phyloP scores from a whole-genome alignment of 2,113 vertebrate genomes.

The Myotis davidii region DNA sequence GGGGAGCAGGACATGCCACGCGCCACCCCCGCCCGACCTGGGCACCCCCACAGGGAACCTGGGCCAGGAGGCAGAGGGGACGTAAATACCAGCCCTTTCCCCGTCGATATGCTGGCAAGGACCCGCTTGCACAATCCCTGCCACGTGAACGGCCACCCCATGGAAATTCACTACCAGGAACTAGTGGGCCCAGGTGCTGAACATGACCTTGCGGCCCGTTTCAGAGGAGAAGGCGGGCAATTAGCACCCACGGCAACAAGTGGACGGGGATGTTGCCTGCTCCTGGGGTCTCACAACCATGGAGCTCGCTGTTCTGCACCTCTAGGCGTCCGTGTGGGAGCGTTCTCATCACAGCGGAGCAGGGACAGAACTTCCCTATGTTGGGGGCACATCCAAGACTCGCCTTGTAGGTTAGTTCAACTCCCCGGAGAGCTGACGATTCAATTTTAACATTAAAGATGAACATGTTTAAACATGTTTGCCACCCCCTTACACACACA shows the following conservation, averaged over 20 bases:
- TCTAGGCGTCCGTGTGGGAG: fast-evolving
- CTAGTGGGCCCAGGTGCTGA: fast-evolving
- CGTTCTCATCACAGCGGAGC: neutral
- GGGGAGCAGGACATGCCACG: neutral
- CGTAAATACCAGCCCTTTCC: no score
- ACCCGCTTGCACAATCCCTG: fast-evolving
- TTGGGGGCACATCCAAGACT: no score
- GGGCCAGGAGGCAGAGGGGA: neutral
- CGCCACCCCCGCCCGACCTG: no score
- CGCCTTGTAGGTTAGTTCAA: neutral
- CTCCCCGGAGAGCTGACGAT: no score
- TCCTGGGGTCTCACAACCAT: neutral
- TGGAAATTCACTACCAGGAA: neutral
- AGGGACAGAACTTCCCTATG: neutral
- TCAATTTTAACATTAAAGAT: neutral
- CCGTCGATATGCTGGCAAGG: fast-evolving
- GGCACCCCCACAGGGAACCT: no score
- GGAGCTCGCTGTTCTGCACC: neutral
- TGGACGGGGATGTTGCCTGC: neutral
- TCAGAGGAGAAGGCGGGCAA: fast-evolving
- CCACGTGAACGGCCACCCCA: fast-evolving
- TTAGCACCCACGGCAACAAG: fast-evolving
- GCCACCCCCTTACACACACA: neutral
- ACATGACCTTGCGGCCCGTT: fast-evolving
- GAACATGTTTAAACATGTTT: no score